These are phyloP conservation scores for Redunca redunca DNA, from an alignment of 2,113 vertebrate genomes.

Conservation along the genomic window DNA sequence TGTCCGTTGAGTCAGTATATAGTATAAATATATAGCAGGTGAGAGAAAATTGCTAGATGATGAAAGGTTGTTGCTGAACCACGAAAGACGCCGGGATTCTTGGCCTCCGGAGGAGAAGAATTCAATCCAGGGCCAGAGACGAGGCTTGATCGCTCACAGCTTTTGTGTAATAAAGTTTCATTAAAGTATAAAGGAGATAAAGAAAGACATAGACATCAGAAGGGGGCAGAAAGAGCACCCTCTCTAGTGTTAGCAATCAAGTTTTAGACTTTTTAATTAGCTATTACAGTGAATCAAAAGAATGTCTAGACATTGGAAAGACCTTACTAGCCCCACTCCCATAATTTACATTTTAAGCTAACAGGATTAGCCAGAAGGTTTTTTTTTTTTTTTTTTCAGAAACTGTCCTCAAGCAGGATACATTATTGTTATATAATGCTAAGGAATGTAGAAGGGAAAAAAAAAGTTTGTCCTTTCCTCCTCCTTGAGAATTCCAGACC, in stretches of 20 bases:
- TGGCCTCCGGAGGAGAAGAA: not conserved
- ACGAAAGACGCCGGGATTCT: accelerated
- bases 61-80: not conserved
- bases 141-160: not conserved
- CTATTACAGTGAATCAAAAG: not conserved
- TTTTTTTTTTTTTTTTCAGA: not conserved
- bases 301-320: not conserved
- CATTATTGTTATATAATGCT: not conserved
- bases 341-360: not conserved
- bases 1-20: not conserved
- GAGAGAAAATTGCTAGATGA: not conserved
- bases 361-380: not conserved
- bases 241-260: not conserved
- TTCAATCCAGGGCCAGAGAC: not conserved
- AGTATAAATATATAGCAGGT: accelerated
- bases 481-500: not conserved
- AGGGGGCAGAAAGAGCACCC: not conserved
- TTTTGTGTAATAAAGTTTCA: not conserved
- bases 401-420: too few relatives aligned
- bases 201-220: not conserved
- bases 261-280: not conserved
- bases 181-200: not conserved
- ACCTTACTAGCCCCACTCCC: not conserved
- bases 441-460: not conserved
- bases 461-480: not conserved